phyloP scores from a whole-genome alignment of 2,797 vertebrate genomes.

The Trichosurus vulpecula region DNA sequence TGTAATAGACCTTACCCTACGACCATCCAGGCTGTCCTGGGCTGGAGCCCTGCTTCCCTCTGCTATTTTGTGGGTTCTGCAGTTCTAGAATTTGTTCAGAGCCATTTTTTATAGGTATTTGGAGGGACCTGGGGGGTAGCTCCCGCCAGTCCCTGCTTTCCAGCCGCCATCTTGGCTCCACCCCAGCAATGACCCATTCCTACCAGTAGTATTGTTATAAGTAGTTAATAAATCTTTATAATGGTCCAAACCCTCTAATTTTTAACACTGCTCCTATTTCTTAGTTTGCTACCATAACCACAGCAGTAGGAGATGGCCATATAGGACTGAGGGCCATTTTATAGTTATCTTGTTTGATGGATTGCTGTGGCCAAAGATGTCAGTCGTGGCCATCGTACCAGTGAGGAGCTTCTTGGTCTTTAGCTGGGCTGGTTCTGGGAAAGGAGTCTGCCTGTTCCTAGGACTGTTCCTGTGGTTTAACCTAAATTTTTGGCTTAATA shows the following conservation, averaged over 20 bases:
- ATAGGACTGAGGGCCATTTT: not conserved
- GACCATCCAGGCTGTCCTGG: too few species aligned
- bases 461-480: not conserved
- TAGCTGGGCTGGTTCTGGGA: not conserved
- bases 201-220: not conserved
- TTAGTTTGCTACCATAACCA: not conserved
- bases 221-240: not conserved
- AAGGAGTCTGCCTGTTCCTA: not conserved
- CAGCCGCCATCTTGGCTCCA: too few species aligned
- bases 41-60: too few species aligned
- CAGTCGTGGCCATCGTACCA: not conserved
- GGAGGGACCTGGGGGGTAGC: too few species aligned
- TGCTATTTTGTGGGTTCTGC: too few species aligned
- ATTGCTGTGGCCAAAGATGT: not conserved
- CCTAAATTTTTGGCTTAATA: not conserved
- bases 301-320: not conserved
- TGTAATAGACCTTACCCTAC: too few species aligned
- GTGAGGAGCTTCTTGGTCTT: not conserved
- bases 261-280: not conserved
- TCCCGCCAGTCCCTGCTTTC: too few species aligned
- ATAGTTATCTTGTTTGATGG: not conserved
- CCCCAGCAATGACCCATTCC: not conserved
- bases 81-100: too few species aligned
- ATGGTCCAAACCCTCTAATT: not conserved
- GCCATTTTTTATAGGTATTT: too few species aligned